phyloP scores from a whole-genome alignment of 2,113 vertebrate species.

The Monopterus albus region DNA sequence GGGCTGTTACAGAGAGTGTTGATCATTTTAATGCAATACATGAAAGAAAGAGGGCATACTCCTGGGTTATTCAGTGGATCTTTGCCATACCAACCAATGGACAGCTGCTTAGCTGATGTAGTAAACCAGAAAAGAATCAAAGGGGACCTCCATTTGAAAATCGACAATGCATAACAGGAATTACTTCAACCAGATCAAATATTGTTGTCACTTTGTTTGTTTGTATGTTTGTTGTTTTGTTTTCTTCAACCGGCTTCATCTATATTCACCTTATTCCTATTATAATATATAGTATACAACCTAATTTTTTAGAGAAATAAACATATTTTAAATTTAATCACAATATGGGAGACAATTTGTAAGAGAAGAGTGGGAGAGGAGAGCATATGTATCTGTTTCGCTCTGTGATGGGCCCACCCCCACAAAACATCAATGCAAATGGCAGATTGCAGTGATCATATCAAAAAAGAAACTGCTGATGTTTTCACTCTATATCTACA shows the following conservation, averaged over 20 bases:
- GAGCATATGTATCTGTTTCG: conserved; percentile 10
- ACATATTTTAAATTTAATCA: not conserved
- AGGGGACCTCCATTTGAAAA: not conserved
- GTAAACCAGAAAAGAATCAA: not conserved
- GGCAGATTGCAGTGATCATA: not conserved
- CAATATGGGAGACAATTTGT: conserved; percentile 3
- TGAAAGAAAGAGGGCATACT: conserved; percentile 1
- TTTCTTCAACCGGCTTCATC: not conserved
- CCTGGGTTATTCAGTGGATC: not conserved
- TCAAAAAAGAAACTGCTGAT: not conserved
- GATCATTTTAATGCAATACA: conserved; percentile 26
- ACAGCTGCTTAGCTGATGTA: not conserved
- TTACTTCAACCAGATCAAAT: not conserved
- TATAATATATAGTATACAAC: not conserved
- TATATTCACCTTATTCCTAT: conserved; percentile 6
- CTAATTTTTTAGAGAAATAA: not conserved
- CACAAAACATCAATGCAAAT: conserved; percentile 9
- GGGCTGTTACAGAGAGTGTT: conserved; percentile 16
- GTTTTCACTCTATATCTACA: not conserved
- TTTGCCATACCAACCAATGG: not conserved
- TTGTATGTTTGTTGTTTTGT: too few species aligned
- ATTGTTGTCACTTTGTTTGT: not conserved
- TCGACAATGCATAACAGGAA: not conserved
- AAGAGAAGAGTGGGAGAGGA: not conserved
- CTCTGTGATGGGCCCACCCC: not conserved